Evolutionary conservation across 2,888 invertebrate genomes (phyloP).

Genomic region (Campaea margaritaria): DNA sequence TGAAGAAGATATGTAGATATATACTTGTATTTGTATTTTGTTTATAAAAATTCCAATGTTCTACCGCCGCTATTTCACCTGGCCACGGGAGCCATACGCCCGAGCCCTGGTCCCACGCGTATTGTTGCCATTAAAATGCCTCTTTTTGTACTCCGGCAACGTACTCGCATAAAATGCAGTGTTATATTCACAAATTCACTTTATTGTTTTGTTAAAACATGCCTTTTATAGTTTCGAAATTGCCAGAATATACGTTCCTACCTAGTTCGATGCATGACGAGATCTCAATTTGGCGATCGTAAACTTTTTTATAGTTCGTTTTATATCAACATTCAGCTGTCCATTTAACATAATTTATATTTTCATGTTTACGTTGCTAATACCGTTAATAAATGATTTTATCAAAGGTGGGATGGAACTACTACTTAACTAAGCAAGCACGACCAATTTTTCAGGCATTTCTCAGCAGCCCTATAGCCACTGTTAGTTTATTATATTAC

Average conservation of each 20-base stretch:
- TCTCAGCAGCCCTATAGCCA: too few species aligned
- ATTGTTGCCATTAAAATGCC: too few species aligned
- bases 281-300: constrained; percentile 43
- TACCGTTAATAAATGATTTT: background rate
- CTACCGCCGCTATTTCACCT: constrained; percentile 14
- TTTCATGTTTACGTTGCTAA: constrained; percentile 7
- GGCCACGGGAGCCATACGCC: constrained; percentile 19
- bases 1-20: too few species aligned
- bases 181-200: constrained; percentile 62
- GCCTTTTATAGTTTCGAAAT: constrained; percentile 55
- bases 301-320: constrained; percentile 40
- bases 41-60: constrained; percentile 51
- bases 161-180: too few species aligned
- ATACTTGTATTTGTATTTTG: background rate
- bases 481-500: too few species aligned
- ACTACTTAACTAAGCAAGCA: too few species aligned
- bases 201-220: constrained; percentile 55
- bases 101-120: constrained; percentile 37
- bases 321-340: constrained; percentile 5
- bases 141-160: constrained; percentile 55
- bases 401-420: too few species aligned
- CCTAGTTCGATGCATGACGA: constrained; percentile 39
- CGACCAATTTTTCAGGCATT: too few species aligned
- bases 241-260: constrained; percentile 33
- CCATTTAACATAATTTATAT: constrained; percentile 11